Conservation (phyloP, 2,888 invertebrate genomes). For the Drosophila kokeensis region DNA sequence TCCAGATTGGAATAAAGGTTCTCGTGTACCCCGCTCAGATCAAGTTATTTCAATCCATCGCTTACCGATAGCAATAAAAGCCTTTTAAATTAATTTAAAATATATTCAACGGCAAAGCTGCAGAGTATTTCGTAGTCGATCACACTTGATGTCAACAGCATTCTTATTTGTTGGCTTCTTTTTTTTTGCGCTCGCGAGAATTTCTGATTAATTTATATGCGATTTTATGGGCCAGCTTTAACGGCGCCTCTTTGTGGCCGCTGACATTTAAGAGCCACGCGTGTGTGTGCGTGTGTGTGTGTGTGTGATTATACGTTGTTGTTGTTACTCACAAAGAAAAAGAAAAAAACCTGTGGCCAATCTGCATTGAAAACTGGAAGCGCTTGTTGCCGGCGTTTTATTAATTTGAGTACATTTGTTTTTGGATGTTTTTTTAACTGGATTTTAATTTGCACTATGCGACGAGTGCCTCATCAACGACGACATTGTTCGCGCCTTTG, state of each 20-base stretch:
- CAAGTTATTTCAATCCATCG: too few species aligned
- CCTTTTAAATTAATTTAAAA: not conserved
- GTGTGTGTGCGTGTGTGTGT: slow-evolving; percentile 1
- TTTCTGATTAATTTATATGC: slow-evolving; percentile 67
- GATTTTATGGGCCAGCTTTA: slow-evolving; percentile 25
- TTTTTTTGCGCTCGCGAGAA: slow-evolving; percentile 8
- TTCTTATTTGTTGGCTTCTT: not conserved
- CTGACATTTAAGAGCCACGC: slow-evolving; percentile 53
- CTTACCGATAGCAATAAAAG: too few species aligned
- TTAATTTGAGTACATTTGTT: slow-evolving; percentile 35
- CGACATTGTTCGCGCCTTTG: slow-evolving; percentile 71
- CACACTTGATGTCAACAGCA: not conserved
- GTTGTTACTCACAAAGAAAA: not conserved
- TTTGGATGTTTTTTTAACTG: slow-evolving; percentile 39
- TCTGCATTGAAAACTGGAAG: slow-evolving; percentile 29
- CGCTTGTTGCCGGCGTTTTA: slow-evolving; percentile 16
- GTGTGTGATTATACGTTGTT: slow-evolving; percentile 5
- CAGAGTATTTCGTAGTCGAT: not conserved
- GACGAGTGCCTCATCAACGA: slow-evolving; percentile 33
- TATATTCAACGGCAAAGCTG: not conserved
- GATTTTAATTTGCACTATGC: slow-evolving; percentile 52
- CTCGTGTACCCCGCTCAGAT: too few species aligned
- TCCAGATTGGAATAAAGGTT: too few species aligned
- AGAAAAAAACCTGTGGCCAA: slow-evolving; percentile 29
- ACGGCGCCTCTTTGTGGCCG: slow-evolving; percentile 16